Conservation (phyloP, 2,888 invertebrate species). For the Ceriagrion tenellum region DNA sequence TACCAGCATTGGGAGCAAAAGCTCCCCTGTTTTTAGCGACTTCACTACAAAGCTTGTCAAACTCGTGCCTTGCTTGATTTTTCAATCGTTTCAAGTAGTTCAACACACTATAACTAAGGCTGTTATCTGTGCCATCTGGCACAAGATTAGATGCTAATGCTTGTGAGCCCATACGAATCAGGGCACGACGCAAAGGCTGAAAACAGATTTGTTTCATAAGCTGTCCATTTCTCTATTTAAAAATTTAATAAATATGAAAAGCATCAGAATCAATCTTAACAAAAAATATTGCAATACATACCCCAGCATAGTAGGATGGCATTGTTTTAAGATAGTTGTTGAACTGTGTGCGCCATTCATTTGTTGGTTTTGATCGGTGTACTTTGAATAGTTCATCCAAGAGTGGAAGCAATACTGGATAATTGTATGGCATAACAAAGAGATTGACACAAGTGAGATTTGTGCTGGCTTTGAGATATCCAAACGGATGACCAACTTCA, state of each 20-base stretch:
- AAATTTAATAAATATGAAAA: background rate
- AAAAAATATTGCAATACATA: constrained; percentile 76
- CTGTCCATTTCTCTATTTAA: background rate
- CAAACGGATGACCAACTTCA: constrained; percentile 96
- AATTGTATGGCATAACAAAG: constrained; percentile 99
- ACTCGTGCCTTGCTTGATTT: constrained; percentile 94
- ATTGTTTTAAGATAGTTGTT: constrained; percentile 97
- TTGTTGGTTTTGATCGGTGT: constrained; percentile 93
- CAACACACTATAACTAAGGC: constrained; percentile 94
- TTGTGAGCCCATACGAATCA: constrained; percentile 93
- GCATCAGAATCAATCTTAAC: background rate
- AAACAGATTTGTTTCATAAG: constrained; percentile 68
- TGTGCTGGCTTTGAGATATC: constrained; percentile 97
- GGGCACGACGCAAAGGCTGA: constrained; percentile 92
- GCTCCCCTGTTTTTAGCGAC: constrained; percentile 83
- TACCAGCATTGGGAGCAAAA: background rate
- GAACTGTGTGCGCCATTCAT: constrained; percentile 95
- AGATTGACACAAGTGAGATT: constrained; percentile 96
- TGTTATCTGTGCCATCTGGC: constrained; percentile 95
- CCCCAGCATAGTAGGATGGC: constrained; percentile 95
- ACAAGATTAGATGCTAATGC: constrained; percentile 90
- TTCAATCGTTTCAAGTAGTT: constrained; percentile 97
- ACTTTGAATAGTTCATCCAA: constrained; percentile 96
- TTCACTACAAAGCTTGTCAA: constrained; percentile 91
- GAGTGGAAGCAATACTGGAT: constrained; percentile 94